Evolutionary conservation across 2,113 vertebrate genomes (phyloP), one percentile per base, ranked within the genome.

Genomic region (Alces alces): DNA sequence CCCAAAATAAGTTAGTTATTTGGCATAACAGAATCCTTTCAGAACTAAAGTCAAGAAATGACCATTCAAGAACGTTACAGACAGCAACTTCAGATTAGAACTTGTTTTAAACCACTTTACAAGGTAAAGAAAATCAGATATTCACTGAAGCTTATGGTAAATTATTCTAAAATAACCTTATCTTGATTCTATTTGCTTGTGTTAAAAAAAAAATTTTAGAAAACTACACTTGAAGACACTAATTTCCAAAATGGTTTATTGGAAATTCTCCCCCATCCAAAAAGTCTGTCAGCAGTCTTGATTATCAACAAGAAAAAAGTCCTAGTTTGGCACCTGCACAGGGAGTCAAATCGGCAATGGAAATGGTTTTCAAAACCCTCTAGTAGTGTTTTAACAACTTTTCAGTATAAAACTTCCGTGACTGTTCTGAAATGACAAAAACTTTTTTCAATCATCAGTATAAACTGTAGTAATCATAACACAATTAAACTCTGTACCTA

Each of bases 191-290:
- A 87, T 7, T 7, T 86, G 19, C 36, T 93, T 86, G 28, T 93
- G 28, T 89, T 85, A 96, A 33, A 45, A 27, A 33, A 45, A 27
- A 60, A 15, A 88, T 58, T 86, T 78, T 80, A 79, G 27, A 47
- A 96, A 93, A 45, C 6, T 52, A 66, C 12, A 94, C 15, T 61
- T 87, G 12, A 55, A 86, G n/a, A 97, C 19, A 52, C 36, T 85
- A 27, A 89, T 94, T 94, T 94, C 86, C 70, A 96, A 86, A 96
- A 61, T 27, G 21, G 28, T 82, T 95, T 91, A 95, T 85, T 28
- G 80, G 19, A 36, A 89, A 17, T 60, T 88, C 79, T 50, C 36
- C 27, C n/a, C 73, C 8, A 92, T 11, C 54, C 79, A 39, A 47
- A 76, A 78, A 66, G 12, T 92, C 78, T 87, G 6, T 55, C 76